Conservation (phyloP, 1,140 invertebrate genomes). For the Ceratosolen solmsi region DNA sequence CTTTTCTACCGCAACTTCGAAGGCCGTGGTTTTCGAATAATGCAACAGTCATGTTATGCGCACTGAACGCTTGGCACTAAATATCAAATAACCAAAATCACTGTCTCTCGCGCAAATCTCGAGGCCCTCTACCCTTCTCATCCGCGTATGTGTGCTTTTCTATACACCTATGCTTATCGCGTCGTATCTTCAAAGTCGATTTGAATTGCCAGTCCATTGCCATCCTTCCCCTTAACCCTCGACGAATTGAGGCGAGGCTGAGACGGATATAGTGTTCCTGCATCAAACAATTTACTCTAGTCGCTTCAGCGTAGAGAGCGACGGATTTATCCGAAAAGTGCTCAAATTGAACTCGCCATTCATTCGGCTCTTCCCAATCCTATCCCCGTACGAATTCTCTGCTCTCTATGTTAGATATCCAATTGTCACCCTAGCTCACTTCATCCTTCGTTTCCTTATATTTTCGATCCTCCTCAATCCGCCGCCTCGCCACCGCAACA, state of each 20-base stretch:
- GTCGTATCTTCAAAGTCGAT: conserved; percentile 55
- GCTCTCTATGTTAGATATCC: not conserved
- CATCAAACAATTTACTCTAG: conserved; percentile 25
- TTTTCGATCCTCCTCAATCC: not conserved
- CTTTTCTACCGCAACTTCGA: conserved; percentile 64
- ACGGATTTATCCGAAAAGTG: not conserved
- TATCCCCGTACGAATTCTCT: not conserved
- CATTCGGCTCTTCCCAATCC: not conserved
- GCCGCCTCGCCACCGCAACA: too few relatives aligned
- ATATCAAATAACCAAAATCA: conserved; percentile 53
- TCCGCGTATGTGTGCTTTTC: not conserved
- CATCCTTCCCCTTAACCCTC: not conserved
- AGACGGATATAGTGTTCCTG: not conserved
- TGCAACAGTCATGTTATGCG: conserved; percentile 67
- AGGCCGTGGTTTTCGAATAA: conserved; percentile 68
- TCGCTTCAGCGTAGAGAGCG: not conserved
- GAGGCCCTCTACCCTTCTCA: not conserved
- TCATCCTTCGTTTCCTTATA: not conserved
- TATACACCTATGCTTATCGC: not conserved
- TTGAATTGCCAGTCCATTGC: conserved; percentile 41
- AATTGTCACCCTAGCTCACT: not conserved
- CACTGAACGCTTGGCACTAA: not conserved
- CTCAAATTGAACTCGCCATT: not conserved
- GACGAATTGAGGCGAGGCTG: not conserved
- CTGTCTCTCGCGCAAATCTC: conserved; percentile 10